Percentiles rank a stretch among this genome's conserved stretches.
Evolutionary conservation across 2,888 invertebrate species (phyloP).

Genomic region (Xestia xanthographa): DNA sequence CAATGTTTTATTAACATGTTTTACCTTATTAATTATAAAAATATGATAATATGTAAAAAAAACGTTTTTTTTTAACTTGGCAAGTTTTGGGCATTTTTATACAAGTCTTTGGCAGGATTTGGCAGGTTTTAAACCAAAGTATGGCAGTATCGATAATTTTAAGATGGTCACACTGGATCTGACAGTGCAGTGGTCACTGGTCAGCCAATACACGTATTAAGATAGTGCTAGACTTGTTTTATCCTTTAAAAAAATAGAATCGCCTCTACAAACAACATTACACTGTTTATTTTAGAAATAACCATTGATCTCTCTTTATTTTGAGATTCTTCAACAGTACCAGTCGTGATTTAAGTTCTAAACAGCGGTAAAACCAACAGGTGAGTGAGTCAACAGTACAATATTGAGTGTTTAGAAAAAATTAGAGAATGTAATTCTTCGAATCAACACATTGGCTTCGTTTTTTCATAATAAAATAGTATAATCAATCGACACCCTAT

Average conservation of each 20-base stretch:
- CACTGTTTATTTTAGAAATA: background rate
- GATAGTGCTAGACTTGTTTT: background rate
- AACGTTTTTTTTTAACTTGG: too few relatives aligned
- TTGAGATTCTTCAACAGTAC: background rate
- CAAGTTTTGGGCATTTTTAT: too few relatives aligned
- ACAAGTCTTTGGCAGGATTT: too few relatives aligned
- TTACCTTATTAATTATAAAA: too few relatives aligned
- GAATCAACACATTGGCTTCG: background rate
- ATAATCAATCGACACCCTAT: background rate
- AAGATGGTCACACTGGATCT: too few relatives aligned
- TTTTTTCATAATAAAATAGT: background rate
- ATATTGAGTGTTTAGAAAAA: constrained; percentile 14
- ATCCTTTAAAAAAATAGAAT: constrained; percentile 14
- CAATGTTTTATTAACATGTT: too few relatives aligned
- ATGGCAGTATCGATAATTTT: too few relatives aligned
- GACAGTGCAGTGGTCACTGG: constrained; percentile 1
- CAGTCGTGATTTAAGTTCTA: constrained; percentile 3
- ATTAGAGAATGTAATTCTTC: constrained; percentile 8
- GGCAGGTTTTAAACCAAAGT: too few relatives aligned
- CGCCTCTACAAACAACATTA: background rate
- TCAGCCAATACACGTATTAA: background rate
- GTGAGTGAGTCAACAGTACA: constrained; percentile 44
- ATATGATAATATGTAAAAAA: too few relatives aligned
- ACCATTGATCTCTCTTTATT: background rate
- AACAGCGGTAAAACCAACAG: constrained; percentile 37